Evolutionary conservation across 2,113 vertebrate genomes (phyloP).

Genomic region (Thomomys bottae): DNA sequence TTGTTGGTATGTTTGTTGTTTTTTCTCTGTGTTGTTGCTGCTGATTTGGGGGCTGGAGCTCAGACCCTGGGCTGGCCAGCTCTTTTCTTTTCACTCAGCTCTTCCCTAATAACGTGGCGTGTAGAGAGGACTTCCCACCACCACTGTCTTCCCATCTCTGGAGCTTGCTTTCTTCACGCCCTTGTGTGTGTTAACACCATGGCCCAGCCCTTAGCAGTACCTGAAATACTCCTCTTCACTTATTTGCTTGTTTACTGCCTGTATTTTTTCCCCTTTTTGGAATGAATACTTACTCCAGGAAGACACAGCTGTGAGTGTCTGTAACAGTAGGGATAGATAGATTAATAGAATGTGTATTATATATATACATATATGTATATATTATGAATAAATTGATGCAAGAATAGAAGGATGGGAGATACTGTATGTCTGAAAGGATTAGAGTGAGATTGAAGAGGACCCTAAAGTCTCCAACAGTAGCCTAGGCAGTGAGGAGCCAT

Average conservation of each 20-base stretch:
- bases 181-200: fast-evolving
- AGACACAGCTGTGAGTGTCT: neutral
- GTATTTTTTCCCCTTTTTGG: neutral
- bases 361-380: no score
- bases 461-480: no score
- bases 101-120: neutral
- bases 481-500: neutral
- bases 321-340: neutral
- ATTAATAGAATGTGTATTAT: neutral
- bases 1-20: no score
- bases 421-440: neutral
- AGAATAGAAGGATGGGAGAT: neutral
- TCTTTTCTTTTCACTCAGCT: neutral
- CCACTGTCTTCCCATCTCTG: neutral
- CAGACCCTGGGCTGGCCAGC: neutral
- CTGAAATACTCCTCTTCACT: neutral
- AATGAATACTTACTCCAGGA: neutral
- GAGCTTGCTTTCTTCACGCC: neutral
- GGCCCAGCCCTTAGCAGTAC: neutral
- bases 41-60: no score
- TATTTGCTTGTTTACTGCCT: neutral
- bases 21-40: no score
- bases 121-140: neutral
- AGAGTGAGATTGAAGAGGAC: neutral
- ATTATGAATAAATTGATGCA: no score